phyloP scores from a whole-genome alignment of 2,888 invertebrate genomes.

The Stramonita haemastoma region DNA sequence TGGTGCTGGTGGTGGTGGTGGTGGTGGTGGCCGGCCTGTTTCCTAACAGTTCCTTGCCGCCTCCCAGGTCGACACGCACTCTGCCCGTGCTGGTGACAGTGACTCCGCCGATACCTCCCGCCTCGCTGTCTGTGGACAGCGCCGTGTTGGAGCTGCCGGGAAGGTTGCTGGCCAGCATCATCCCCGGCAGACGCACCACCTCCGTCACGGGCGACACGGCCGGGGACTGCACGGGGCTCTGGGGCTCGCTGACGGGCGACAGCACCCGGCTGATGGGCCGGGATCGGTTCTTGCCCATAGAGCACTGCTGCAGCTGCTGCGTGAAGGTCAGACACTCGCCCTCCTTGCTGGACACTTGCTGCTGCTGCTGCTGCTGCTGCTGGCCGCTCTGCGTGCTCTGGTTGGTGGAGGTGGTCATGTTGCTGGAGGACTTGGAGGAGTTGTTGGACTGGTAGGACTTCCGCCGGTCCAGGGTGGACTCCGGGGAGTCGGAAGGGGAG shows the following conservation, averaged over 20 bases:
- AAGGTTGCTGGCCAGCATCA: not conserved
- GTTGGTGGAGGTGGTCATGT: slow-evolving; percentile 83
- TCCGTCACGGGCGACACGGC: slow-evolving; percentile 84
- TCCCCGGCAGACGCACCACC: slow-evolving; percentile 31
- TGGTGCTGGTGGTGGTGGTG: slow-evolving; percentile 1
- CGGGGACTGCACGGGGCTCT: slow-evolving; percentile 86
- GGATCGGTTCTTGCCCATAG: slow-evolving; percentile 82
- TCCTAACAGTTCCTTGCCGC: slow-evolving; percentile 40
- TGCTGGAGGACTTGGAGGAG: slow-evolving; percentile 84
- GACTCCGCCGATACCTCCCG: slow-evolving; percentile 30
- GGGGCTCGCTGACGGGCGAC: slow-evolving; percentile 83
- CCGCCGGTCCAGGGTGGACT: slow-evolving; percentile 78
- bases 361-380: slow-evolving; percentile 43
- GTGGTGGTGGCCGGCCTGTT: slow-evolving; percentile 46
- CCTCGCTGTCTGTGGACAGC: slow-evolving; percentile 18
- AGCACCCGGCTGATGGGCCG: slow-evolving; percentile 82
- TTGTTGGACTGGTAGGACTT: slow-evolving; percentile 76
- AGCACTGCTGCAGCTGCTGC: slow-evolving; percentile 92
- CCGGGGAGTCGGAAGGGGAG: slow-evolving; percentile 75
- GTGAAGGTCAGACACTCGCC: slow-evolving; percentile 86
- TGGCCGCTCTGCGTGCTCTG: slow-evolving; percentile 65
- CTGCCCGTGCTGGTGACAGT: slow-evolving; percentile 38
- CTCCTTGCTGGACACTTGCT: slow-evolving; percentile 45
- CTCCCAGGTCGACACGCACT: slow-evolving; percentile 38
- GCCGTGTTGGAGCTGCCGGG: slow-evolving; percentile 10